Evolutionary conservation across 2,888 invertebrate species (phyloP).

Genomic region (Sphaeridia pumilis): DNA sequence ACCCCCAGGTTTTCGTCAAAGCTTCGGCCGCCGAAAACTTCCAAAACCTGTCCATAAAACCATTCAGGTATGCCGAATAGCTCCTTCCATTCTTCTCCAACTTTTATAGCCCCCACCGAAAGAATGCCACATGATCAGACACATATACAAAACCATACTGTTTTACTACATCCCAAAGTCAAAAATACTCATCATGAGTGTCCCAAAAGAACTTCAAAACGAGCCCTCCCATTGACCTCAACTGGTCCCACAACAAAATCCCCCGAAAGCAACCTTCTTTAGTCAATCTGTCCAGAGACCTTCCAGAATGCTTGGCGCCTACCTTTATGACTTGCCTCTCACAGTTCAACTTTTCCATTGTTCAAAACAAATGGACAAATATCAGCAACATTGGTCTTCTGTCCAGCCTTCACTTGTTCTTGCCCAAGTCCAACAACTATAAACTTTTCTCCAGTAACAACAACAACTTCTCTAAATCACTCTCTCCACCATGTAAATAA

Average conservation of each 20-base stretch:
- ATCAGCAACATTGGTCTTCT: too few species aligned
- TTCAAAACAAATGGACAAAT: too few species aligned
- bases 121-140: too few species aligned
- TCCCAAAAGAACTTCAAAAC: background rate
- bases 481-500: background rate
- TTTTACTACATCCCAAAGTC: too few species aligned
- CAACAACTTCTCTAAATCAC: background rate
- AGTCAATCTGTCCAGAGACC: conserved; percentile 1
- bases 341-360: background rate
- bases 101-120: too few species aligned
- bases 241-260: conserved; percentile 1
- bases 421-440: too few species aligned
- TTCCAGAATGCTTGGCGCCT: conserved; percentile 35
- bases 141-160: too few species aligned
- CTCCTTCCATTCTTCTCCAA: too few species aligned
- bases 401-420: too few species aligned
- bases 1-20: background rate
- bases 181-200: too few species aligned
- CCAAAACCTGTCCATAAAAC: background rate
- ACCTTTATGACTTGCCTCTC: background rate
- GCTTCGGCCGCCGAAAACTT: background rate
- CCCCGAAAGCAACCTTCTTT: background rate
- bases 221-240: conserved; percentile 27
- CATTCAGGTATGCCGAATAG: background rate
- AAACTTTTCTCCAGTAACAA: too few species aligned